Base-by-base conservation (phyloP, 2,797 vertebrate genomes). In the Astyanax mexicanus region DNA sequence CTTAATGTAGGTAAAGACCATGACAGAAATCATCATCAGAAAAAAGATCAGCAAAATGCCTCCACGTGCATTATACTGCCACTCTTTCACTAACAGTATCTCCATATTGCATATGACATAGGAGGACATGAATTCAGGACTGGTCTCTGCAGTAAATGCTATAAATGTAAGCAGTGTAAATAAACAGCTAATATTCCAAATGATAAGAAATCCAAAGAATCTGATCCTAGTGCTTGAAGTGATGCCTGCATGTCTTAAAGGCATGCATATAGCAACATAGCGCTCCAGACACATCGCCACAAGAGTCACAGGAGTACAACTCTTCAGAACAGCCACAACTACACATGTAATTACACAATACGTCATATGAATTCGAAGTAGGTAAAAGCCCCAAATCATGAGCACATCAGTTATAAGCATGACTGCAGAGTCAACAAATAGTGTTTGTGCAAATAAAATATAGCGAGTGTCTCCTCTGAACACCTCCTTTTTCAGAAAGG, bases 201-300 rank as follows among this genome's bases (percentile, higher is more conserved):
- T 55, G 9, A 75, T 32, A 6, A 75, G 38, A n/a, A 74, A 37
- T 29, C 55, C 40, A 40, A 60, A 6, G 10, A 72, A 19, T 29
- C 52, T 57, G 13, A 23, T 58, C 38, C 25, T 45, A 17, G 42
- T 68, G 35, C n/a, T n/a, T n/a, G 75, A 70, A 32, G 40, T 51
- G 23, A 52, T 51, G 13, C 38, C 25, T 6, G 62, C 74, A 3
- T 89, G 88, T 0, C 64, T 76, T 47, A 90, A 80, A 0, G 86
- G 88, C 78, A 90, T 66, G 70, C 88, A 90, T 32, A 90, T 83
- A 6, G 88, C 87, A 47, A 88, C 84, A 0, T 85, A 89, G 0
- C 85, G 84, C 78, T 90, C 86, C 69, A 89, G 74, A 0, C 86
- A 89, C 89, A 89, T 89, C 0, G 80, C 84, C 42, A 84, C 86